Base-by-base conservation (phyloP, 2,888 invertebrate species). In the Megamerina dolium region DNA sequence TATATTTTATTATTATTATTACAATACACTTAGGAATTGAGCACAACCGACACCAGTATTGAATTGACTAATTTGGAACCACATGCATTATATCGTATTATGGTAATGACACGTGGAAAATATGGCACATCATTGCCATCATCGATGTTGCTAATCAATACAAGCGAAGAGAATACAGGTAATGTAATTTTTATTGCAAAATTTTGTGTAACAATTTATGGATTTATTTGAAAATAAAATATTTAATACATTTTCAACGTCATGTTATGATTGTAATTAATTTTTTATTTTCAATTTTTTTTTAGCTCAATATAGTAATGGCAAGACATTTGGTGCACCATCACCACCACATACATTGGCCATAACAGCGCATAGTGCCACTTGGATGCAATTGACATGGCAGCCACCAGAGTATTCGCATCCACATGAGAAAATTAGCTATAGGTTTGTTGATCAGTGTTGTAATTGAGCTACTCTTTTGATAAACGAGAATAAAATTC, bases 331-430 rank as follows among this genome's bases (percentile, higher is more conserved):
- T 29, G 87, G 84, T 1, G 83, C 87, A 3, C 82, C 87, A 5
- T 87, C 88, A 0, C 85, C 87, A 0, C 89, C 89, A 0, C 88
- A 88, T 68, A 82, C 86, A 1, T 70, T 90, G 35, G 79, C 85
- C 1, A 83, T 89, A 20, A 80, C 85, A 0, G 80, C 82, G 6
- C 87, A 87, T 64, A 86, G 86, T 37, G 87, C 88, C 35, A 87
- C 87, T 4, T 87, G 83, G 80, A 81, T 89, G 36, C 82, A 85
- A 1, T 77, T 90, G 41, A 77, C 82, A 10, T 90, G 90, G 90
- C 86, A 88, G 60, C 87, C 88, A 4, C 89, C 90, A 3, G 84
- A 86, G 71, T 85, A 85, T 70, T 83, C 85, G 29, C 83, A 84
- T 63, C 87, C 87, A 0, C 81, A 85, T 40, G 87, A 88, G 66